Percentiles rank a stretch among this genome's conserved stretches.
Evolutionary conservation across 2,797 vertebrate species (phyloP).

Genomic region (Pantherophis vulpinus): DNA sequence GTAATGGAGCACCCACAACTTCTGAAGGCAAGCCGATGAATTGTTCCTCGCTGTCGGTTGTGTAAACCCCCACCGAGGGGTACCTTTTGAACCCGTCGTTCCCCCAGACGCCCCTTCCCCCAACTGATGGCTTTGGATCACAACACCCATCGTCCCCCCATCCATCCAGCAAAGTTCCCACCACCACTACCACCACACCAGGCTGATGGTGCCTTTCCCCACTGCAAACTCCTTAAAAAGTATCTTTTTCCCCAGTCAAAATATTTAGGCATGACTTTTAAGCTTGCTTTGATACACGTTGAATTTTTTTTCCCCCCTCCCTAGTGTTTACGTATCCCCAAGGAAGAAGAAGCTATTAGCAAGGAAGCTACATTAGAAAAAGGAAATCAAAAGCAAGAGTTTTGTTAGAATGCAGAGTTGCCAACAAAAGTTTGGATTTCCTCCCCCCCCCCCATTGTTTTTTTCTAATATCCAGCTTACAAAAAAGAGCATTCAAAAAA

Average conservation of each 20-base stretch:
- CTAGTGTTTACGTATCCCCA: neutral
- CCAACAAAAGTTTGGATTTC: neutral
- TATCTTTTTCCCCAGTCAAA: neutral
- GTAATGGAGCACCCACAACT: neutral
- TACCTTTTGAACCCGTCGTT: neutral
- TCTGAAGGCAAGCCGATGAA: neutral
- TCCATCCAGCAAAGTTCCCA: neutral
- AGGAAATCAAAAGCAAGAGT: neutral
- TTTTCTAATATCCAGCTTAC: neutral
- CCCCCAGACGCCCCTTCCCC: neutral
- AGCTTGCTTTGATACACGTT: neutral
- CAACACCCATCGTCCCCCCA: neutral
- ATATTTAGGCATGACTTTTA: neutral
- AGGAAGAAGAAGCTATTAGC: neutral
- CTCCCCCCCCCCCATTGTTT: neutral
- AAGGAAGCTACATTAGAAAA: neutral
- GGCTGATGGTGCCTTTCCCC: neutral
- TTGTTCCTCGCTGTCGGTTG: neutral
- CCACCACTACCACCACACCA: no score
- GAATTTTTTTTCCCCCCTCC: accelerated
- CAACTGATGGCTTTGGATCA: neutral
- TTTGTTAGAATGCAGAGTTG: neutral
- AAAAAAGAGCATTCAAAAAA: neutral
- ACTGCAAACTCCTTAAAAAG: neutral
- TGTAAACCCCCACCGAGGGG: neutral